These are phyloP conservation scores for Pocota personata DNA, from an alignment of 2,888 invertebrate species.

Conservation along the genomic window DNA sequence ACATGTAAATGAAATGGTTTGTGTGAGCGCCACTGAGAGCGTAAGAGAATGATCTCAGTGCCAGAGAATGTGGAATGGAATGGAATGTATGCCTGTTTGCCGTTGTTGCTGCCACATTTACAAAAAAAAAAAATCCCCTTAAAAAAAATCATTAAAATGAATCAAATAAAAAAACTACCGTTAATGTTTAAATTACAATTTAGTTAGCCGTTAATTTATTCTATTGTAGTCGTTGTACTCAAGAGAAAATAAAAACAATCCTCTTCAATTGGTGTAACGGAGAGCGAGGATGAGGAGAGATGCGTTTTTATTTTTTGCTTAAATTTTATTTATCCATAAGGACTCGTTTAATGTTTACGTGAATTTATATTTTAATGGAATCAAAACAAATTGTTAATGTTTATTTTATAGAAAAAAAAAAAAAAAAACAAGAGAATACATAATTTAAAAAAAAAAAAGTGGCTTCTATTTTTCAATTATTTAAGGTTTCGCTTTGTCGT, in stretches of 20 bases:
- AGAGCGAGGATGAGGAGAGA: neutral
- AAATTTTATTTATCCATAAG: constrained; percentile 50
- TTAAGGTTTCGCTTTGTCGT: constrained; percentile 28
- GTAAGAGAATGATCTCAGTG: constrained; percentile 42
- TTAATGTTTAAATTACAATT: constrained; percentile 62
- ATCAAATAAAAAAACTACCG: constrained; percentile 28
- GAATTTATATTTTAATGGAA: constrained; percentile 63
- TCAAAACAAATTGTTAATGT: constrained; percentile 58
- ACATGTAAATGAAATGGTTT: constrained; percentile 22
- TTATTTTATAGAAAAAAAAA: constrained; percentile 23
- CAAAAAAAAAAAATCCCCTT: constrained; percentile 26
- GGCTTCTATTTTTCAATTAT: constrained; percentile 49
- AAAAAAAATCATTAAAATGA: constrained; percentile 19
- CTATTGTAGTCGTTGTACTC: constrained; percentile 56
- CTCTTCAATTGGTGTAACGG: constrained; percentile 21
- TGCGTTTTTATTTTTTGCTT: constrained; percentile 6
- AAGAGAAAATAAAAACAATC: constrained; percentile 6
- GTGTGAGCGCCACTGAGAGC: constrained; percentile 10
- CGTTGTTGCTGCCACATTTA: constrained; percentile 62
- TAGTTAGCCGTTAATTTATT: constrained; percentile 70
- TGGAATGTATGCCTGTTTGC: constrained; percentile 38
- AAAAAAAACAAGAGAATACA: constrained; percentile 18
- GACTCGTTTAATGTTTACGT: constrained; percentile 47
- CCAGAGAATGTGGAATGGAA: neutral
- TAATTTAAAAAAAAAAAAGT: constrained; percentile 46